Evolutionary conservation across 2,888 invertebrate genomes (phyloP), one percentile per base, ranked within the genome.

Genomic region (Thera obeliscata): DNA sequence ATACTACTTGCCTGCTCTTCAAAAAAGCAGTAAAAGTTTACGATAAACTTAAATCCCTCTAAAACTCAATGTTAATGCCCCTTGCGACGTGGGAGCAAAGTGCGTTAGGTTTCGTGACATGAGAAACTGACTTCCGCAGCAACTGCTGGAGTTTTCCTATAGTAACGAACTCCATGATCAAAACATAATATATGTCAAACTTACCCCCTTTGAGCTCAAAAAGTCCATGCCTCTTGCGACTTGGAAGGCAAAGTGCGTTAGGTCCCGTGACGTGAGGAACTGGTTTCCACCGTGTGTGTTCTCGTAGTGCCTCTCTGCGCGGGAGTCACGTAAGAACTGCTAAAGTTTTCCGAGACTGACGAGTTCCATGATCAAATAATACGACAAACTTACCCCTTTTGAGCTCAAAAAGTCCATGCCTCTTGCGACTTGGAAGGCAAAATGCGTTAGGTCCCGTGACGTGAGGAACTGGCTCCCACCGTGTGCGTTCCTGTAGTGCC

Each of bases 241-340:
- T 94, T 98, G 98, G 90, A 97, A 97, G 74, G 97, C 97, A 85
- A 98, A 98, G 69, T 97, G 96, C 8, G 98, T 98, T 66, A 98
- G 94, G 87, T 98, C 98, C 61, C 97, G 94, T 0, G 98, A 97
- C 0, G 98, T 98, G 56, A 98, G 94, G 75, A 96, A 95, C 84
- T 96, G 95, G 78, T 96, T 96, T 73, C 96, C 95, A 2, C 96
- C 97, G 78, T 96, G 96, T 70, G 96, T 95, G 87, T 96, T 96
- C 12, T 96, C 96, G 81, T 97, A 97, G 85, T 96, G 96, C 65
- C 98, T 95, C 83, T 97, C 97, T 0, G 97, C 97, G 69, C 98
- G 94, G 0, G 98, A 98, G 77, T 96, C 96, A 57, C 98, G 90
- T 41, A 99, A 93, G 86, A 97, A 98, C 79, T 97, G 96, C 87